Evolutionary conservation across 2,888 invertebrate species (phyloP), one percentile per base, ranked within the genome.

Genomic region (Diaperis boleti): DNA sequence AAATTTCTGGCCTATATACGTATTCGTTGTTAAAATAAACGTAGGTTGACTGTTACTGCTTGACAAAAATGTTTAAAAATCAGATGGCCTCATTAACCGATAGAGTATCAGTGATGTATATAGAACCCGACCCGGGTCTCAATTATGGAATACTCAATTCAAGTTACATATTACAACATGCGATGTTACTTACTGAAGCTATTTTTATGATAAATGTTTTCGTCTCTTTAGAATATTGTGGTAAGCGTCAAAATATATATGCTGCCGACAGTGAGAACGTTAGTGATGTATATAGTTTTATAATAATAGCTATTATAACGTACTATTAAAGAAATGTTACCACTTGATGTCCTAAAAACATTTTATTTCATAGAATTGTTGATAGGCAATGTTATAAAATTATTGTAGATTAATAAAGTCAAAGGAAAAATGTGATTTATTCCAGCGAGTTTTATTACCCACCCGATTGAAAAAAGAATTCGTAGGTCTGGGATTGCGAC

Each of bases 231-330:
- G 57, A 72, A 64, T 63, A 62, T 65, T 65, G 69, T 71, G 71
- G 70, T 68, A 67, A 69, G 68, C 68, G 66, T 64, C 61, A 56
- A 55, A 44, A 56, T 64, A 52, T 61, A 56, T 64, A 61, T 62
- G 64, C 62, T 65, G 65, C 65, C 62, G 59, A 56, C 56, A 68
- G 69, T 66, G 65, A 71, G 66, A 73, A 66, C 67, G 73, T 74
- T 74, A 74, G 74, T 74, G 71, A 73, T 76, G 77, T 77, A 77
- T 72, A 77, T 77, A 77, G 76, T 77, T 77, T 77, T 77, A 75
- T 77, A 77, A 74, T 72, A 72, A 72, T 76, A 76, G 74, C 73
- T 69, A 69, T 72, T 72, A 59, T 59, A 59, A 18, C 35, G 71
- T 73, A 71, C 70, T 68, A 72, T 69, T 72, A 66, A 45, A 55